phyloP scores from a whole-genome alignment of 2,113 vertebrate species.

The Synodontis membranacea region DNA sequence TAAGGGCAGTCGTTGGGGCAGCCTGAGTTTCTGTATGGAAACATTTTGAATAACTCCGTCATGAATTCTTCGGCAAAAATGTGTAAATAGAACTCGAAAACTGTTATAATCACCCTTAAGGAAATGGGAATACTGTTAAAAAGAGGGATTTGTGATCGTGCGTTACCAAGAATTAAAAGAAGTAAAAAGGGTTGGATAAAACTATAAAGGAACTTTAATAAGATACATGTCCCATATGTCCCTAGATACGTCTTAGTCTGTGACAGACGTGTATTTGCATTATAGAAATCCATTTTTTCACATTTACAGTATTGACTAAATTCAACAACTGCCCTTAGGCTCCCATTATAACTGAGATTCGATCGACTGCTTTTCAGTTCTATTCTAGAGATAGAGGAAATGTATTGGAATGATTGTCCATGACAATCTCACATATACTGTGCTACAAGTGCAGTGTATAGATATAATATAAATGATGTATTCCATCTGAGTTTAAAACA shows the following conservation, averaged over 20 bases:
- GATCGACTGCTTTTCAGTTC: not conserved
- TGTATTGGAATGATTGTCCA: not conserved
- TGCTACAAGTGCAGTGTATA: not conserved
- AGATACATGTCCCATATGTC: not conserved
- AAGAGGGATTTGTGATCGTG: not conserved
- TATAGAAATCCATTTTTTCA: not conserved
- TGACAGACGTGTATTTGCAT: not conserved
- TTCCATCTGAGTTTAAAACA: not conserved
- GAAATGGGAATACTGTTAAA: not conserved
- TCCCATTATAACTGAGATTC: not conserved
- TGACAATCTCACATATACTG: not conserved
- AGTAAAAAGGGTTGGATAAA: not conserved
- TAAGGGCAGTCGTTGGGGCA: not conserved
- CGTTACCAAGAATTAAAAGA: not conserved
- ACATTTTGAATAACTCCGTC: not conserved
- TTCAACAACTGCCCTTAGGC: not conserved
- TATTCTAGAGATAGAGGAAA: not conserved
- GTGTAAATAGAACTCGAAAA: not conserved
- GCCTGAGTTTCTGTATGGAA: not conserved
- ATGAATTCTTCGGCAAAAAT: not conserved
- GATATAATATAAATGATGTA: not conserved
- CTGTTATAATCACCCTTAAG: not conserved
- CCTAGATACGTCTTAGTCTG: not conserved
- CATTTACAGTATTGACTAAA: not conserved
- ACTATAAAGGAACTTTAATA: not conserved